Base-by-base conservation (phyloP, 2,888 invertebrate genomes). In the Ellobium chinense region DNA sequence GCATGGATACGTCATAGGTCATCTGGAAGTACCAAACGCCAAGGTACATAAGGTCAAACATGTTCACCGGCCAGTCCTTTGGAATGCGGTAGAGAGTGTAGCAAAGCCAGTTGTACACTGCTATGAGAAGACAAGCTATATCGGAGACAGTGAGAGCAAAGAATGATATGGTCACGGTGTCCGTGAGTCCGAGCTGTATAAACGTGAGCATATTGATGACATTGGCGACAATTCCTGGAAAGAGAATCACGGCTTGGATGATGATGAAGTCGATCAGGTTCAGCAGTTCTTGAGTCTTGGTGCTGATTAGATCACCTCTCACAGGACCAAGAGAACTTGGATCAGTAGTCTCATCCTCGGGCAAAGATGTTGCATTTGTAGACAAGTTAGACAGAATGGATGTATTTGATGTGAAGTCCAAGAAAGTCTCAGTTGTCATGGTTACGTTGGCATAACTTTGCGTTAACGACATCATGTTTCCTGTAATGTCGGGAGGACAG, bases 11-110 rank as follows among this genome's bases (percentile, higher is more conserved):
- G 18, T 60, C 62, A 36, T 54, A 70, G 56, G 29, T 7, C 29
- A 37, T 37, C 70, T 70, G 70, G 56, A 54, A 70, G 31, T 70
- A 70, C 70, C 70, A 70, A 2, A 70, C 70, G 12, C 70, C 56
- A 7, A 70, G 18, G 56, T 54, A 70, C 54, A 70, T 54, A 27
- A 70, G 46, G 4, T 7, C 29, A 21, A 46, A 46, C 70, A 70
- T 70, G 24, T 70, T 56, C 27, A 70, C 70, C 7, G 56, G 12
- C 70, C 70, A 70, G 24, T n/a, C 18, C 5, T 18, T 21, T 3
- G 54, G 29, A 2, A 31, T 5, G 18, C 54, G 56, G 70, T 54
- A 46, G 3, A 70, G 70, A 4, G 31, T 54, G n/a, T 56, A 54
- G n/a, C 70, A 70, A 3, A 70, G 24, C 54, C 54, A 70, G 56